These are phyloP conservation scores for Eilema caniola DNA, from an alignment of 2,888 invertebrate genomes.

Conservation along the genomic window DNA sequence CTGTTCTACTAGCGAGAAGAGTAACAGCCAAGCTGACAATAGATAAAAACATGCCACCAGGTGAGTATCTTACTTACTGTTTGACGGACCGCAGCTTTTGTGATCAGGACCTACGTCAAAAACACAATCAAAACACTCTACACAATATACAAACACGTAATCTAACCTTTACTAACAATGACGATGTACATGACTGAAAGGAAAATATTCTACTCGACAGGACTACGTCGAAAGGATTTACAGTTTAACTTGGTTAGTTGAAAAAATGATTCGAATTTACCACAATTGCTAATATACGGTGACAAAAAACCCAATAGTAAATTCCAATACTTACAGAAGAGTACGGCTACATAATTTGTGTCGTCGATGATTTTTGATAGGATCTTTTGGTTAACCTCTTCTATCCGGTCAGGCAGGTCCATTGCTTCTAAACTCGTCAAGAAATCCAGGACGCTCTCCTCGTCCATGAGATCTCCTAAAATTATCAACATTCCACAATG, in stretches of 20 bases:
- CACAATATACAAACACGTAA: conserved; percentile 75
- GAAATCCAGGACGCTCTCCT: conserved; percentile 97
- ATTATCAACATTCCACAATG: conserved; percentile 43
- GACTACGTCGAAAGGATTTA: conserved; percentile 71
- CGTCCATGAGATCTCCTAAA: conserved; percentile 97
- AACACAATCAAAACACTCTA: conserved; percentile 85
- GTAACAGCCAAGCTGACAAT: conserved; percentile 77
- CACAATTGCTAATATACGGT: conserved; percentile 76
- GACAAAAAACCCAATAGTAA: conserved; percentile 61
- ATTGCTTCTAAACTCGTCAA: conserved; percentile 97
- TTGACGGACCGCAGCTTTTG: conserved; percentile 85
- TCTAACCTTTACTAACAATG: conserved; percentile 64
- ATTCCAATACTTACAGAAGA: conserved; percentile 94
- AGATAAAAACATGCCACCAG: conserved; percentile 77
- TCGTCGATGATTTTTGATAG: conserved; percentile 96
- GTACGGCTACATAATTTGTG: conserved; percentile 96
- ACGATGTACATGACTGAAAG: conserved; percentile 64
- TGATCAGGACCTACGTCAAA: conserved; percentile 87
- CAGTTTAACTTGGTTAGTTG: conserved; percentile 76
- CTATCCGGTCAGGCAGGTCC: conserved; percentile 97
- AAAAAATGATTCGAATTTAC: conserved; percentile 74
- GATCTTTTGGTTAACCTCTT: conserved; percentile 97
- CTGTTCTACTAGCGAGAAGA: conserved; percentile 77
- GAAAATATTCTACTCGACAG: conserved; percentile 65
- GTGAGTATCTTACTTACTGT: conserved; percentile 84